phyloP scores from a whole-genome alignment of 2,888 invertebrate species.

The Epirrita christyi region DNA sequence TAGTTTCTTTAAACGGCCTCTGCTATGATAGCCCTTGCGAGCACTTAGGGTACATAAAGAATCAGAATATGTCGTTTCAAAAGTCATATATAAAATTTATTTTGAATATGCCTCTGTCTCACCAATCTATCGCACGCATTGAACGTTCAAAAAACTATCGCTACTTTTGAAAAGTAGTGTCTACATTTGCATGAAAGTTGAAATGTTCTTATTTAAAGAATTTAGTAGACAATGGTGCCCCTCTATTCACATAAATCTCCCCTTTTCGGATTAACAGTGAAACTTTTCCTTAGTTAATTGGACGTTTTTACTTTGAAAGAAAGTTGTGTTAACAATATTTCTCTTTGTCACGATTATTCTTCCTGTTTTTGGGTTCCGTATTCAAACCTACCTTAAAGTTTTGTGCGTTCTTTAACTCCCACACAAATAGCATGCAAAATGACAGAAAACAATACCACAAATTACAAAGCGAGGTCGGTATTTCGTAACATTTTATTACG shows the following conservation, averaged over 20 bases:
- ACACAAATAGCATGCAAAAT: not conserved
- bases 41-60: too few species aligned
- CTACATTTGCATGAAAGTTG: conserved; percentile 10
- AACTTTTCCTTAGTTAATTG: conserved; percentile 40
- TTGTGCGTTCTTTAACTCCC: not conserved
- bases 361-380: conserved; percentile 22
- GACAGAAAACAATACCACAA: conserved; percentile 1
- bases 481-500: not conserved
- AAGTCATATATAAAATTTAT: too few species aligned
- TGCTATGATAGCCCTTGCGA: too few species aligned
- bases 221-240: conserved; percentile 27
- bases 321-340: conserved; percentile 40
- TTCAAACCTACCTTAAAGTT: not conserved
- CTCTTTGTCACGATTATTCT: conserved; percentile 40
- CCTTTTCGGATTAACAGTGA: conserved; percentile 33
- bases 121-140: too few species aligned
- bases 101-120: too few species aligned
- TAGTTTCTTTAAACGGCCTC: too few species aligned
- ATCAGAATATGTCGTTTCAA: too few species aligned
- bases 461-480: conserved; percentile 3
- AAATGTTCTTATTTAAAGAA: conserved; percentile 35
- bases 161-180: not conserved
- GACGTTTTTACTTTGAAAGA: conserved; percentile 35
- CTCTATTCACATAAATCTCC: conserved; percentile 36
- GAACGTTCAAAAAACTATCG: too few species aligned